These are phyloP conservation scores for Coreoperca whiteheadi DNA, from an alignment of 2,113 vertebrate species.

Conservation along the genomic window DNA sequence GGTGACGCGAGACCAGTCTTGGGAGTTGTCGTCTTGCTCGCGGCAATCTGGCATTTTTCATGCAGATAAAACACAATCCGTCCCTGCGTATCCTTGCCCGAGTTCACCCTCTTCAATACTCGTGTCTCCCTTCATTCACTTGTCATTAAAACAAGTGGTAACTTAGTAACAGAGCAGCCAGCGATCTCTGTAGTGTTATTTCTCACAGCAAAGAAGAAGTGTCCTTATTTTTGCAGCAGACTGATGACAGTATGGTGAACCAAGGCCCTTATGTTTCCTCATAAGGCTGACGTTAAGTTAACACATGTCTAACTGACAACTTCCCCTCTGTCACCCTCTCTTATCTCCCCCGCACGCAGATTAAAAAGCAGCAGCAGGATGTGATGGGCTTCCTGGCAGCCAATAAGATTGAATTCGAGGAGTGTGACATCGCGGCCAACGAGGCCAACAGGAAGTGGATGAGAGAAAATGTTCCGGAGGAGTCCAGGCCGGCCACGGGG, in stretches of 20 bases:
- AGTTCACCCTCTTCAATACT: not conserved
- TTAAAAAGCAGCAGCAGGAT: slow-evolving; percentile 99
- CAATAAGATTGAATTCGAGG: slow-evolving; percentile 96
- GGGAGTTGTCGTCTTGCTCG: not conserved
- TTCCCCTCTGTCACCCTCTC: slow-evolving; percentile 55
- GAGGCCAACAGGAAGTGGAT: slow-evolving; percentile 97
- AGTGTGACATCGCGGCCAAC: slow-evolving; percentile 94
- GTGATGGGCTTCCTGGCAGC: slow-evolving; percentile 92
- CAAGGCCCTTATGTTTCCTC: slow-evolving; percentile 42
- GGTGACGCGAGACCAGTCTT: not conserved
- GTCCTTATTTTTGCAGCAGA: slow-evolving; percentile 34
- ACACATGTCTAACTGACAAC: slow-evolving; percentile 52
- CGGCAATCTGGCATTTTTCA: slow-evolving; percentile 2
- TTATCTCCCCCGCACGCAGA: slow-evolving; percentile 80
- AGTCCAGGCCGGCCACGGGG: slow-evolving; percentile 89
- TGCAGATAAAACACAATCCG: slow-evolving; percentile 21
- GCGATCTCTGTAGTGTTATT: not conserved
- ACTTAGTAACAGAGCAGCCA: slow-evolving; percentile 47
- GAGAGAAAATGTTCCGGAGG: slow-evolving; percentile 94
- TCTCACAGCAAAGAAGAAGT: slow-evolving; percentile 23
- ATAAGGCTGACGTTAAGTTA: slow-evolving; percentile 13
- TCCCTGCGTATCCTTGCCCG: slow-evolving; percentile 4
- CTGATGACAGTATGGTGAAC: slow-evolving; percentile 30
- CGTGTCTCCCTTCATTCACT: slow-evolving; percentile 23
- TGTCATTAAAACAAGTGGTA: slow-evolving; percentile 23